Base-by-base conservation (phyloP, 2,113 vertebrate species). In the Hyla sarda region DNA sequence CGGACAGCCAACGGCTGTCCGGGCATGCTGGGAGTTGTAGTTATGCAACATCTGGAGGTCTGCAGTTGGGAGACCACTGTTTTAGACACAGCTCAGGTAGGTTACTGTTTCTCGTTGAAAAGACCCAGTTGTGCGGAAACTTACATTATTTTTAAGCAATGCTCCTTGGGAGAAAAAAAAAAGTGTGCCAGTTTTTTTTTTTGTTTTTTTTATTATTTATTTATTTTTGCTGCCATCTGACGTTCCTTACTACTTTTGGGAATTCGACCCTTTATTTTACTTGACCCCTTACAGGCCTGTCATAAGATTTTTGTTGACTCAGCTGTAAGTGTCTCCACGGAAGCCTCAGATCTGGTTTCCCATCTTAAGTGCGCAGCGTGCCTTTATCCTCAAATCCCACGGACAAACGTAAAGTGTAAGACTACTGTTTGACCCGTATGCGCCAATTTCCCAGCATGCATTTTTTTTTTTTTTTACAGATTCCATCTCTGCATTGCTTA, bases 241-340 rank as follows among this genome's bases (percentile, higher is more conserved):
- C 1, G 10, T 34, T 37, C 32, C 41, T 23, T 30, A 11, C 1
- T 60, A 23, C 62, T 37, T 11, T 21, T 3, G n/a, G 47, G 84
- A 86, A 79, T 73, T 19, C 17, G n/a, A 72, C 45, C 23, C 21
- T 52, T 56, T n/a, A 0, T 86, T 50, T 60, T 71, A 52, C 45
- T 9, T 71, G 47, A 80, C 32, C 52, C 76, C 56, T 72, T 56
- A n/a, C 50, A 58, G 41, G 30, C n/a, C 62, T 17, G 8, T 17
- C 8, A 56, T 75, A 25, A 21, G 32, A 7, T 69, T n/a, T n/a
- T 73, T 74, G 67, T 87, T 87, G 77, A 81, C 67, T 73, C 85
- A 60, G 77, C 77, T 81, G 85, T 34, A 62, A 56, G 45, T 60
- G 65, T n/a, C 37, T 21, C 11, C 21, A 60, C 52, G 17, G 34